phyloP scores from a whole-genome alignment of 2,888 invertebrate species.

The Drosophila mettleri region DNA sequence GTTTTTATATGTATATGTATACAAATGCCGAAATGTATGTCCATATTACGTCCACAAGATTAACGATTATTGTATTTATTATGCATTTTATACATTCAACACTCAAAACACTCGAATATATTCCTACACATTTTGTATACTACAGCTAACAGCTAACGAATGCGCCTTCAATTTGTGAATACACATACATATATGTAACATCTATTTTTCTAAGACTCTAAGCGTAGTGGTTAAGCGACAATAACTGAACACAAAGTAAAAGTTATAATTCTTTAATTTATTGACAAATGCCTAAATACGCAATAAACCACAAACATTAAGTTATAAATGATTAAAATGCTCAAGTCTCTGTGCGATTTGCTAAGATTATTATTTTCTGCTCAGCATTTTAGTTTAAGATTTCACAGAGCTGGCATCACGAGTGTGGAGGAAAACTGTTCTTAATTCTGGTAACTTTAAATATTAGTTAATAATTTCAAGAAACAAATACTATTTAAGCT shows the following conservation, averaged over 20 bases:
- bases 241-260: slow-evolving; percentile 18
- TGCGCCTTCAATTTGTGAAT: slow-evolving; percentile 75
- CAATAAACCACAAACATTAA: slow-evolving; percentile 34
- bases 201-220: slow-evolving; percentile 38
- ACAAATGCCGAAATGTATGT: slow-evolving; percentile 45
- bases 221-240: slow-evolving; percentile 18
- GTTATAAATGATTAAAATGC: background rate
- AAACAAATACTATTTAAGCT: background rate
- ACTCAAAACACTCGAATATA: slow-evolving; percentile 47
- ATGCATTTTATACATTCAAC: slow-evolving; percentile 37
- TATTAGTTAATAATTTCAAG: background rate
- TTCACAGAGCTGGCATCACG: slow-evolving; percentile 4
- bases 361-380: slow-evolving; percentile 22
- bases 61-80: slow-evolving; percentile 35
- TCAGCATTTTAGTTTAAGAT: slow-evolving; percentile 58
- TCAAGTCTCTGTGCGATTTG: slow-evolving; percentile 4
- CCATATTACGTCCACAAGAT: slow-evolving; percentile 50
- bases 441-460: slow-evolving; percentile 39
- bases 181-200: slow-evolving; percentile 33
- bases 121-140: slow-evolving; percentile 62
- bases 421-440: background rate
- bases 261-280: slow-evolving; percentile 42
- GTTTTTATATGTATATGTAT: slow-evolving; percentile 8
- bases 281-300: slow-evolving; percentile 37
- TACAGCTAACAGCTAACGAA: slow-evolving; percentile 64